Evolutionary conservation across 1,140 invertebrate genomes (phyloP), one percentile per base, ranked within the genome.

Genomic region (Venustaconcha ellipsiformis): DNA sequence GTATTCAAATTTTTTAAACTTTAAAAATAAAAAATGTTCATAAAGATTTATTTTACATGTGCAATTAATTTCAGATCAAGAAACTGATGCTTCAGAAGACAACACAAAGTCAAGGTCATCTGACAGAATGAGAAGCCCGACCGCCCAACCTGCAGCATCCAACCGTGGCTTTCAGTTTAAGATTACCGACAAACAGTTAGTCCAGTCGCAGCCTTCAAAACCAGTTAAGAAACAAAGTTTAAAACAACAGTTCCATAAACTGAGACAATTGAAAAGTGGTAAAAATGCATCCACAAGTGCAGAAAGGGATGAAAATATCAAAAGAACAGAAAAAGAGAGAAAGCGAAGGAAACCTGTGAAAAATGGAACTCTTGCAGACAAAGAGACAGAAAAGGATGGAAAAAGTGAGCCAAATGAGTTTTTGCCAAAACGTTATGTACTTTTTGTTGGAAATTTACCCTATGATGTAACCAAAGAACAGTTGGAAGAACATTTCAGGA

Each of bases 371-470:
- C 18, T n/a, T 17, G 48, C 62, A 23, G 15, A 23, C 11, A 65
- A 65, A 26, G 37, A 37, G n/a, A 57, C 18, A 6, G 15, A 37
- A 17, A 56, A 64, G 64, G 57, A n/a, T 55, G 67, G 13, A 69
- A 20, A 20, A 48, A 57, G 18, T 26, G 67, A 65, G 59, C 72
- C 59, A n/a, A 67, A 30, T 15, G 79, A 77, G 74, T 76, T 76
- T 20, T 60, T 79, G 23, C 71, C 74, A 57, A 71, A 79, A 23
- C 76, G 79, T 26, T 86, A 86, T 76, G 81, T 86, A 8, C 59
- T 86, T 14, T 86, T 86, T 79, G 80, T 87, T 57, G 85, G 85
- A 5, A 87, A 87, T 76, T 78, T 87, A 14, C 85, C 86, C 18
- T 86, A 76, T 71, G 74, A 80, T 63, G 71, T 85, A 1, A 83